phyloP scores from a whole-genome alignment of 2,888 invertebrate species.

The Drosophila monieri region DNA sequence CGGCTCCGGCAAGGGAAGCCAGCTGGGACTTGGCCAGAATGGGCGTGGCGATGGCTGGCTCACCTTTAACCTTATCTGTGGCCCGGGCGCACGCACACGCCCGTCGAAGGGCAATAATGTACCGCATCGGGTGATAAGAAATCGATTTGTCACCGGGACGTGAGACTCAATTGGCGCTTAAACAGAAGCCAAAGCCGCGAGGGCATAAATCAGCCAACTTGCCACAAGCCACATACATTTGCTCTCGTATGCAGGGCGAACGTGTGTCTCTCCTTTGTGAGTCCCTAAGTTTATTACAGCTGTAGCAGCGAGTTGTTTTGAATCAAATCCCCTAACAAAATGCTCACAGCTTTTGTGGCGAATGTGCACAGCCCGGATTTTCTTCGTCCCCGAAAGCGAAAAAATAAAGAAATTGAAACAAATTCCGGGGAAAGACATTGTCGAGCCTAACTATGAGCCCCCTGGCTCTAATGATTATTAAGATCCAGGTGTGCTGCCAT shows the following conservation, averaged over 20 bases:
- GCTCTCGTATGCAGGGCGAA: neutral
- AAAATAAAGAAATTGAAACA: slow-evolving; percentile 61
- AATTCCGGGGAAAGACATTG: slow-evolving; percentile 42
- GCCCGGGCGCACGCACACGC: slow-evolving; percentile 20
- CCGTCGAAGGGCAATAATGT: slow-evolving; percentile 59
- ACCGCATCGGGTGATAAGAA: slow-evolving; percentile 74
- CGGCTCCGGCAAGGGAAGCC: slow-evolving; percentile 7
- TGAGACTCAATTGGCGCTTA: slow-evolving; percentile 77
- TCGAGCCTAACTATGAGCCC: slow-evolving; percentile 46
- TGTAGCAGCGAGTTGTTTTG: slow-evolving; percentile 61
- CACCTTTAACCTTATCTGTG: slow-evolving; percentile 59
- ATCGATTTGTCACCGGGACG: slow-evolving; percentile 77
- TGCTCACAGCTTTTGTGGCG: slow-evolving; percentile 56
- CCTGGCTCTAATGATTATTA: slow-evolving; percentile 48
- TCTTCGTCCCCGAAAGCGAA: slow-evolving; percentile 23
- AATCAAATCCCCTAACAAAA: slow-evolving; percentile 69
- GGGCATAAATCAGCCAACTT: slow-evolving; percentile 66
- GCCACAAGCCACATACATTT: slow-evolving; percentile 7
- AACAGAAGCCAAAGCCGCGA: slow-evolving; percentile 59
- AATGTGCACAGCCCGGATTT: slow-evolving; percentile 67
- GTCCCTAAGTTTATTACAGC: slow-evolving; percentile 72
- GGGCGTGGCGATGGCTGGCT: neutral
- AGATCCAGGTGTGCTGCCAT: slow-evolving; percentile 49
- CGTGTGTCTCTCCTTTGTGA: slow-evolving; percentile 11
- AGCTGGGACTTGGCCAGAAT: neutral